phyloP scores from a whole-genome alignment of 2,113 vertebrate genomes.

The Coptodon bakossiorum region DNA sequence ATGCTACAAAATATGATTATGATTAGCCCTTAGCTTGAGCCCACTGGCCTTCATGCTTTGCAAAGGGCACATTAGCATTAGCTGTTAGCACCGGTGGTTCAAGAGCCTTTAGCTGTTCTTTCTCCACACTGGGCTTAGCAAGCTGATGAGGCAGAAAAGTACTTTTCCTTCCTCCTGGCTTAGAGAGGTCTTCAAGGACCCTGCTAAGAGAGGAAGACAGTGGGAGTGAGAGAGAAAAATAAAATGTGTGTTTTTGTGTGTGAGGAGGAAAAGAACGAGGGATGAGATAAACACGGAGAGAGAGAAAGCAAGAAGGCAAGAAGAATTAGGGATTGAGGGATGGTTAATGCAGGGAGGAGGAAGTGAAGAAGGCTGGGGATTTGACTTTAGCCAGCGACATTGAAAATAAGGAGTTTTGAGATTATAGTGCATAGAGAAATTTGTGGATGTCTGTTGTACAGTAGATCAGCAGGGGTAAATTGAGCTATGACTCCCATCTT shows the following conservation, averaged over 20 bases:
- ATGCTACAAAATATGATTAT: slow-evolving; percentile 46
- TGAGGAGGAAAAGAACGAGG: slow-evolving; percentile 4
- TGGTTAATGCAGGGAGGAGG: slow-evolving; percentile 34
- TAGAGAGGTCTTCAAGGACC: slow-evolving; percentile 58
- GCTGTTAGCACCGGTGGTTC: slow-evolving; percentile 53
- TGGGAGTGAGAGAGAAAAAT: not conserved
- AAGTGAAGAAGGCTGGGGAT: slow-evolving; percentile 25
- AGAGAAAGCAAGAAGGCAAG: slow-evolving; percentile 26
- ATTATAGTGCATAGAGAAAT: slow-evolving; percentile 7
- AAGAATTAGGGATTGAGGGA: slow-evolving; percentile 42
- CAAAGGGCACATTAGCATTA: slow-evolving; percentile 55
- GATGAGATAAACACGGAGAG: slow-evolving; percentile 35
- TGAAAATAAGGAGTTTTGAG: slow-evolving; percentile 37
- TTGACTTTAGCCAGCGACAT: slow-evolving; percentile 51
- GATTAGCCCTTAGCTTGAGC: slow-evolving; percentile 45
- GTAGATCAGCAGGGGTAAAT: not conserved
- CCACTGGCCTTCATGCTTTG: slow-evolving; percentile 56
- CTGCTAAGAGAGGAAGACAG: slow-evolving; percentile 12
- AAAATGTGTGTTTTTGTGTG: slow-evolving; percentile 11
- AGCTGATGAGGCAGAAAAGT: slow-evolving; percentile 75
- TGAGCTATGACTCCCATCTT: not conserved
- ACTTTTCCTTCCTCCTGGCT: slow-evolving; percentile 64
- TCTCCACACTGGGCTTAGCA: slow-evolving; percentile 62
- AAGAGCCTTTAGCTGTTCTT: slow-evolving; percentile 56
- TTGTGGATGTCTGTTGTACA: not conserved